phyloP scores from a whole-genome alignment of 2,888 invertebrate species.

The Hirudinaria manillensis region DNA sequence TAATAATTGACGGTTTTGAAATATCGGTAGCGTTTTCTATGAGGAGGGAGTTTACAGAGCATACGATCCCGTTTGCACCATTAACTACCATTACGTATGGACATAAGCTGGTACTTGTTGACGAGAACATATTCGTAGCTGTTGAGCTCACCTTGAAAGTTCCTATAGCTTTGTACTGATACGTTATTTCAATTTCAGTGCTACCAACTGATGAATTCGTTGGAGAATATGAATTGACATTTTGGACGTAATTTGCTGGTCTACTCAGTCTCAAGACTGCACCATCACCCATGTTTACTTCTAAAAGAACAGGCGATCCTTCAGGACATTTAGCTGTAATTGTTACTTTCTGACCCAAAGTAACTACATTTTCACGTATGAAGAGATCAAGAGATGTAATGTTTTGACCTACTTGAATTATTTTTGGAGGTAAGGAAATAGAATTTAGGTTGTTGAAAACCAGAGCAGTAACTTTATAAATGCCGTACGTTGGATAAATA shows the following conservation, averaged over 20 bases:
- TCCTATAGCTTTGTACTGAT: conserved; percentile 39
- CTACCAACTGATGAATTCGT: not conserved
- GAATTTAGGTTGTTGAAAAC: conserved; percentile 47
- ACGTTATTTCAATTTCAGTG: conserved; percentile 29
- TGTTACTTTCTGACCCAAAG: conserved; percentile 40
- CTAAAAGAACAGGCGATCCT: conserved; percentile 41
- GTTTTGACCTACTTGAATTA: conserved; percentile 46
- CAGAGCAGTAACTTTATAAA: conserved; percentile 45
- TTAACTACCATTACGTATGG: conserved; percentile 44
- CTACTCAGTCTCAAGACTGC: not conserved
- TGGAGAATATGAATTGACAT: conserved; percentile 20
- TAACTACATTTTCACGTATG: conserved; percentile 41
- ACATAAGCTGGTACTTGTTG: conserved; percentile 44
- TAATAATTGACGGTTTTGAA: conserved; percentile 19
- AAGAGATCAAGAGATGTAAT: conserved; percentile 45
- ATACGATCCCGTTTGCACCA: not conserved
- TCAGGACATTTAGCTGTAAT: conserved; percentile 43
- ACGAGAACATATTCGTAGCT: conserved; percentile 45
- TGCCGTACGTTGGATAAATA: conserved; percentile 47
- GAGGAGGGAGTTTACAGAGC: conserved; percentile 26
- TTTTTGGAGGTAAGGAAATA: conserved; percentile 36
- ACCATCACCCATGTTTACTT: conserved; percentile 39
- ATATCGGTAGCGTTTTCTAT: conserved; percentile 29
- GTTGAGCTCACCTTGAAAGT: conserved; percentile 43
- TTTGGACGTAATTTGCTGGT: conserved; percentile 19